Conservation (phyloP, 1,140 invertebrate species). For the Holcopasites calliopsidis region DNA sequence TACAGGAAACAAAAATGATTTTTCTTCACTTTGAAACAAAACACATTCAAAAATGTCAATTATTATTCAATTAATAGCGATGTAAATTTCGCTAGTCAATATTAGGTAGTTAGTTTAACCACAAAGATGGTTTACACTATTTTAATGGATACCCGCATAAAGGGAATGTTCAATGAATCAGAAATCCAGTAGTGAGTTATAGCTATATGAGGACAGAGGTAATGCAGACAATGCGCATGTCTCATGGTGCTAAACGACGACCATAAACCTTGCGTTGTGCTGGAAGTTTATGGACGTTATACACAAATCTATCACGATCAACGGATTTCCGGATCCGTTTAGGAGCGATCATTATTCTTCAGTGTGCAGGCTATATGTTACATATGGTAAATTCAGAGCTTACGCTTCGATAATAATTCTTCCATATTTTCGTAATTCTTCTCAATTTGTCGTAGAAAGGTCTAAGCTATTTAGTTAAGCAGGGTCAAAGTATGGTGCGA, state of each 20-base stretch:
- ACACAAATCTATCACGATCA: constrained; percentile 74
- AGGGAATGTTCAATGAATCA: constrained; percentile 70
- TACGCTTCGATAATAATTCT: not conserved
- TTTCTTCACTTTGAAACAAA: too few species aligned
- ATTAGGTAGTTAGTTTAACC: not conserved
- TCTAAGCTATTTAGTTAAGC: too few species aligned
- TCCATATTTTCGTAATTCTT: not conserved
- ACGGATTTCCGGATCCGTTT: constrained; percentile 67
- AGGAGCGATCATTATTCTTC: constrained; percentile 40
- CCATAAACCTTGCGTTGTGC: constrained; percentile 67
- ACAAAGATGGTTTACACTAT: constrained; percentile 25
- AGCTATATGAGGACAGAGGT: constrained; percentile 63
- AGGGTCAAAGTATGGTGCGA: too few species aligned
- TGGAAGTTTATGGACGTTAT: constrained; percentile 74
- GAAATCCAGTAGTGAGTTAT: constrained; percentile 71
- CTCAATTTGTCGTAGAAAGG: not conserved
- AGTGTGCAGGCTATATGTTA: constrained; percentile 4
- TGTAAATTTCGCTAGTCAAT: too few species aligned
- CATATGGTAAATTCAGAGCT: not conserved
- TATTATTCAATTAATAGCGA: too few species aligned
- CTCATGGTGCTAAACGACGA: constrained; percentile 64
- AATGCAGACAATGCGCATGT: constrained; percentile 50
- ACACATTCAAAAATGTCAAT: too few species aligned
- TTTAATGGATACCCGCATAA: constrained; percentile 62
- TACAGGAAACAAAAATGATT: too few species aligned